Evolutionary conservation across 2,113 vertebrate species (phyloP), one percentile per base, ranked within the genome.

Genomic region (Hippolais icterina): DNA sequence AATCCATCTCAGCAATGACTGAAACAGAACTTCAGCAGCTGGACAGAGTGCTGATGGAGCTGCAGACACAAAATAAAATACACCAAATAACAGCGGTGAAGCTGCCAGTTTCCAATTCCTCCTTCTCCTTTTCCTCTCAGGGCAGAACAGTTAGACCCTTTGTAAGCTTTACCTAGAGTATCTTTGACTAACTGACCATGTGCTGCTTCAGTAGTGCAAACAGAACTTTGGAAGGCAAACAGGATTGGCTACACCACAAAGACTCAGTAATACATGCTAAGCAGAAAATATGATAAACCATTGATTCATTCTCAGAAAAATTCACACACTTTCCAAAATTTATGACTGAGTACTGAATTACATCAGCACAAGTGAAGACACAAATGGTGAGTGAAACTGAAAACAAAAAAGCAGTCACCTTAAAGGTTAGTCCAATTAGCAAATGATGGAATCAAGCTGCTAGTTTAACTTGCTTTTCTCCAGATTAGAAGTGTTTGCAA

Each of bases 101-200:
- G n/a, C 69, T 72, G 78, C 65, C 22, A 57, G 64, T 79, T 97
- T 97, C 94, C 74, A 92, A 84, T 89, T n/a, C 64, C 50, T 90
- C 42, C 35, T 89, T 92, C 87, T 83, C 54, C 54, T 79, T 93
- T 90, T 93, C 70, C 52, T 86, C 92, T 44, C 83, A 91, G 53
- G 83, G 95, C 18, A 87, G 83, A 61, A 57, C 91, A 86, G 83
- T 69, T 79, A 84, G 78, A 64, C 52, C 60, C 83, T 96, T 90
- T 96, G 64, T 90, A 94, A 89, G 53, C 25, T 95, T 96, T 96
- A 90, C 95, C 71, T 96, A 91, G 65, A 94, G 88, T 79, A 81
- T 84, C 64, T 96, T 94, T 79, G 75, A 71, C 95, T 98, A 97
- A 97, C 96, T 97, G 97, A 97, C 68, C 87, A 69, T 82, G 71